Conservation (phyloP, 2,797 vertebrate genomes). For the Gymnothorax javanicus region DNA sequence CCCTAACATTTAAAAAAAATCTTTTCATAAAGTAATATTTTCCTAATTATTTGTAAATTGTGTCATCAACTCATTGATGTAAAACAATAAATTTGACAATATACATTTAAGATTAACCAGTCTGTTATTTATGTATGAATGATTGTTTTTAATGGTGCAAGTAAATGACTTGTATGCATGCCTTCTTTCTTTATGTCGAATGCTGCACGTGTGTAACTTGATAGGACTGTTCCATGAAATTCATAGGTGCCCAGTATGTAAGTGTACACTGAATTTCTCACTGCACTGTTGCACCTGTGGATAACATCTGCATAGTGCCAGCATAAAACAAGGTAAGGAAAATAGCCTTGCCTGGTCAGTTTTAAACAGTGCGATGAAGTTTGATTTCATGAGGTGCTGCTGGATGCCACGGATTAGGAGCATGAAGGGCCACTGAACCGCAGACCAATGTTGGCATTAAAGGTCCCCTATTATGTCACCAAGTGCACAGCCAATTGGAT, state of each 20-base stretch:
- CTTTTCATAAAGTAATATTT: not conserved
- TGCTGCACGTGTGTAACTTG: not conserved
- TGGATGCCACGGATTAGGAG: conserved; percentile 17
- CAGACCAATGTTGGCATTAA: not conserved
- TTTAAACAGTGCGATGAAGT: not conserved
- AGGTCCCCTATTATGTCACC: too few relatives aligned
- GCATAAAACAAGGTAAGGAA: not conserved
- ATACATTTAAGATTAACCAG: not conserved
- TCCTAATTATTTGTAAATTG: not conserved
- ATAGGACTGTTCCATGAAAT: not conserved
- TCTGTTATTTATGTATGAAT: not conserved
- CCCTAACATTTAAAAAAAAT: conserved; percentile 4
- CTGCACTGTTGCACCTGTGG: not conserved
- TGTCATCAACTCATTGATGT: not conserved
- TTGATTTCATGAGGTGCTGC: not conserved
- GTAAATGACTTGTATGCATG: not conserved
- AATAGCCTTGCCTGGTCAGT: not conserved
- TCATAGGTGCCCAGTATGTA: not conserved
- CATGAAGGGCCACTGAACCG: not conserved
- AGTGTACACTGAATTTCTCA: not conserved
- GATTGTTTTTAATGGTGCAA: not conserved
- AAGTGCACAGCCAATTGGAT: too few relatives aligned
- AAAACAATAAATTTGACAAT: not conserved
- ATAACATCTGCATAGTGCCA: too few relatives aligned
- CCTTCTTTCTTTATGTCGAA: not conserved